phyloP scores from a whole-genome alignment of 1,140 invertebrate genomes.

The Wiebesia pumilae region DNA sequence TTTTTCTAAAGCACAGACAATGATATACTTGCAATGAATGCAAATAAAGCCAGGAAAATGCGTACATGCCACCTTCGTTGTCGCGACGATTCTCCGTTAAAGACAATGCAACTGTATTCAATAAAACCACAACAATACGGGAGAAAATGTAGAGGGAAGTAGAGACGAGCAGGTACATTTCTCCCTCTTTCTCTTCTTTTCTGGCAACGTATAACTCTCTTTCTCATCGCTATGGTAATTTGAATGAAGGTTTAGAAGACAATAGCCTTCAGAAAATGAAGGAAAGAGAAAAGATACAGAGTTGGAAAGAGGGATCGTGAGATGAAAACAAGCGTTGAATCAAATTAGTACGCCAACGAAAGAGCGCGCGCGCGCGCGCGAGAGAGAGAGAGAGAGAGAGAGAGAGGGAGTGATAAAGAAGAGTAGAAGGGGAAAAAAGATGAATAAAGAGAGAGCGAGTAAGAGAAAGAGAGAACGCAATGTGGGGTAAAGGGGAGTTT shows the following conservation, averaged over 20 bases:
- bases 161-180: background rate
- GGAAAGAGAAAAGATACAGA: background rate
- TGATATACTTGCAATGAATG: background rate
- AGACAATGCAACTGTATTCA: slow-evolving; percentile 14
- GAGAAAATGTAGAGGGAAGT: background rate
- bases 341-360: background rate
- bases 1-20: background rate
- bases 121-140: slow-evolving; percentile 9
- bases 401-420: background rate
- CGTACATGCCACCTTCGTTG: background rate
- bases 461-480: background rate
- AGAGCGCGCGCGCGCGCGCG: background rate
- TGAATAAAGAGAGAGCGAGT: background rate
- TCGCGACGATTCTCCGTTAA: background rate
- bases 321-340: slow-evolving; percentile 3
- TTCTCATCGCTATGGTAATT: slow-evolving; percentile 11
- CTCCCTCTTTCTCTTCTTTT: background rate
- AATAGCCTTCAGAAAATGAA: background rate
- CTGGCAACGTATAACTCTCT: background rate
- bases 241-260: slow-evolving; percentile 5
- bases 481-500: background rate
- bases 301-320: background rate
- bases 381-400: background rate
- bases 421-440: background rate
- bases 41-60: background rate